These are phyloP conservation scores for Entelurus aequoreus DNA, from an alignment of 2,113 vertebrate genomes.

Conservation along the genomic window DNA sequence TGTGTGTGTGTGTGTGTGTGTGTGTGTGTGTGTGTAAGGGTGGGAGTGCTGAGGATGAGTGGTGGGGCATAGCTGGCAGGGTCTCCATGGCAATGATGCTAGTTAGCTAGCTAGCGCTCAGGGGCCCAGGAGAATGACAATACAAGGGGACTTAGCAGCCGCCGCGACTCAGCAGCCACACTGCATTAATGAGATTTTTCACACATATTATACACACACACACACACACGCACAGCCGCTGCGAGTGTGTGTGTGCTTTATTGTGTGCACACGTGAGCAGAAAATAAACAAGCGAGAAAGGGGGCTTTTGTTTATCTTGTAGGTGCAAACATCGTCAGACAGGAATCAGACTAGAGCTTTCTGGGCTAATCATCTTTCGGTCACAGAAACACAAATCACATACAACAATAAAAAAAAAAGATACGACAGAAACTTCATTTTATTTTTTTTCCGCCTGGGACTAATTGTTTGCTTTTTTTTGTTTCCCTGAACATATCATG, in stretches of 20 bases:
- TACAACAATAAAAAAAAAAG: constrained; percentile 1
- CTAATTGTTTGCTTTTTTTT: too few species aligned
- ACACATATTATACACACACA: constrained; percentile 91
- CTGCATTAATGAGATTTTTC: constrained; percentile 99
- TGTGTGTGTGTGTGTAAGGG: constrained; percentile 28
- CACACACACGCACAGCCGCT: not conserved
- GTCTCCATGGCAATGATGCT: constrained; percentile 95
- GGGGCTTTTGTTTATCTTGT: constrained; percentile 35
- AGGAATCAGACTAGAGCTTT: constrained; percentile 18
- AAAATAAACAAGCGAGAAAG: constrained; percentile 66
- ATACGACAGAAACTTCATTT: too few species aligned
- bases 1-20: too few species aligned
- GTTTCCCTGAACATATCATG: too few species aligned
- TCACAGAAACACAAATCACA: constrained; percentile 10
- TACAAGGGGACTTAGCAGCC: constrained; percentile 92
- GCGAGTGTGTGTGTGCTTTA: constrained; percentile 30
- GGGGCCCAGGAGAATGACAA: constrained; percentile 96
- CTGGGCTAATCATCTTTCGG: constrained; percentile 20
- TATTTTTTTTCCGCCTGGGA: too few species aligned
- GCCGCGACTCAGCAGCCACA: constrained; percentile 85
- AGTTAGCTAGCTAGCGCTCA: constrained; percentile 84
- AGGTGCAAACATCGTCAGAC: constrained; percentile 30
- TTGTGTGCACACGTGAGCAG: constrained; percentile 59
- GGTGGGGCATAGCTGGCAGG: constrained; percentile 86
- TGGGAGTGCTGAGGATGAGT: constrained; percentile 80